These are phyloP conservation scores for Parnassius apollo DNA, from an alignment of 2,888 invertebrate species.

Conservation along the genomic window DNA sequence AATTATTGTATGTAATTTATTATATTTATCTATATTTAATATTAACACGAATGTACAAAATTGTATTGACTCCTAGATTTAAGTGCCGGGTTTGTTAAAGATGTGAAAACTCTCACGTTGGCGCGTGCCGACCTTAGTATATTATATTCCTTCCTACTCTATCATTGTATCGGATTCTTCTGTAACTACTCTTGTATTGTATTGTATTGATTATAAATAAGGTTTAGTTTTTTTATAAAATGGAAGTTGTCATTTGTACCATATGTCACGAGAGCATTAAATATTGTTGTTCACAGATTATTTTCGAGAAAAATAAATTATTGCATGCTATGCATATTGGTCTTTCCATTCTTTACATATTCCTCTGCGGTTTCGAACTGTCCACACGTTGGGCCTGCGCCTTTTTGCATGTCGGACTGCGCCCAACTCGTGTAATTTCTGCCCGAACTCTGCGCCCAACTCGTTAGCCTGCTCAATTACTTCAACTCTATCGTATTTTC, in stretches of 20 bases:
- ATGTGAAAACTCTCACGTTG: constrained; percentile 1
- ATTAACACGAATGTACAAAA: constrained; percentile 41
- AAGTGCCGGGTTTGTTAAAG: constrained; percentile 19
- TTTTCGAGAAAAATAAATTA: constrained; percentile 75
- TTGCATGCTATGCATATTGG: constrained; percentile 72
- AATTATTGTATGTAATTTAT: constrained; percentile 3
- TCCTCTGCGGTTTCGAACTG: constrained; percentile 19
- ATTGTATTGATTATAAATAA: constrained; percentile 40
- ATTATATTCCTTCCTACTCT: constrained; percentile 26
- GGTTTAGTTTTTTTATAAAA: constrained; percentile 73
- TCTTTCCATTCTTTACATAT: constrained; percentile 43
- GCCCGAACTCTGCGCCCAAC: constrained; percentile 3
- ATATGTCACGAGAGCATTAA: constrained; percentile 65
- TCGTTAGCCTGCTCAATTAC: background rate
- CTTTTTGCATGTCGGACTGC: constrained; percentile 4
- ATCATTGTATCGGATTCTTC: constrained; percentile 19
- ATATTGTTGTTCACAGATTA: constrained; percentile 77
- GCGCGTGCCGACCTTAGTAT: constrained; percentile 11
- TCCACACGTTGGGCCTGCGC: constrained; percentile 9
- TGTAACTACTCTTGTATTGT: constrained; percentile 15
- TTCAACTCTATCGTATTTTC: background rate
- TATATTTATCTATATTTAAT: constrained; percentile 17
- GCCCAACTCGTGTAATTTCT: background rate
- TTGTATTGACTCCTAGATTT: constrained; percentile 32
- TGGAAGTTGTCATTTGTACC: constrained; percentile 77